Conservation (phyloP, 2,888 invertebrate genomes). For the Pasiphila rectangulata region DNA sequence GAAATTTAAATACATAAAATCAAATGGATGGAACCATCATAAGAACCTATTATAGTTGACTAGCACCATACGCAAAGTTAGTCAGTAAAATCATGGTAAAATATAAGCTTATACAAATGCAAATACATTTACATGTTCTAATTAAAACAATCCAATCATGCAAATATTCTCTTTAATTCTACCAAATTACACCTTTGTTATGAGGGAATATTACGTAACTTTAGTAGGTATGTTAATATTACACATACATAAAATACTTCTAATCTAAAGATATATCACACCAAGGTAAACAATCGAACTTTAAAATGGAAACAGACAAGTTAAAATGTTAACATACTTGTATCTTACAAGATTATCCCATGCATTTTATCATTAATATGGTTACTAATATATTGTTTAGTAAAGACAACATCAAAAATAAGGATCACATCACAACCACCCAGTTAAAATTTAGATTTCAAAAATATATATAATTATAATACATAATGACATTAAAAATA, state of each 20-base stretch:
- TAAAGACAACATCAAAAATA: constrained; percentile 25
- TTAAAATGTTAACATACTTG: not conserved
- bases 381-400: constrained; percentile 15
- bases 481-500: constrained; percentile 48
- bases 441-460: constrained; percentile 60
- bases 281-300: constrained; percentile 17
- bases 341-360: not conserved
- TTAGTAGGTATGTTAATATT: constrained; percentile 16
- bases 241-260: constrained; percentile 11
- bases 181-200: constrained; percentile 24
- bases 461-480: constrained; percentile 44
- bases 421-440: constrained; percentile 70
- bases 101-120: constrained; percentile 34
- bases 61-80: constrained; percentile 49
- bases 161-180: constrained; percentile 18
- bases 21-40: constrained; percentile 1
- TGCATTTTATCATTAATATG: constrained; percentile 11
- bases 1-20: not conserved
- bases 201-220: constrained; percentile 23
- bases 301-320: constrained; percentile 1
- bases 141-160: constrained; percentile 29
- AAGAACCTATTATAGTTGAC: constrained; percentile 35
- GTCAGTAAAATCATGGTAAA: constrained; percentile 26
- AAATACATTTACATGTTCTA: constrained; percentile 26
- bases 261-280: constrained; percentile 24